Percentiles rank a stretch among this genome's conserved stretches.
These are phyloP conservation scores for Lordiphosa clarofinis DNA, from an alignment of 1,140 invertebrate species.

Conservation along the genomic window DNA sequence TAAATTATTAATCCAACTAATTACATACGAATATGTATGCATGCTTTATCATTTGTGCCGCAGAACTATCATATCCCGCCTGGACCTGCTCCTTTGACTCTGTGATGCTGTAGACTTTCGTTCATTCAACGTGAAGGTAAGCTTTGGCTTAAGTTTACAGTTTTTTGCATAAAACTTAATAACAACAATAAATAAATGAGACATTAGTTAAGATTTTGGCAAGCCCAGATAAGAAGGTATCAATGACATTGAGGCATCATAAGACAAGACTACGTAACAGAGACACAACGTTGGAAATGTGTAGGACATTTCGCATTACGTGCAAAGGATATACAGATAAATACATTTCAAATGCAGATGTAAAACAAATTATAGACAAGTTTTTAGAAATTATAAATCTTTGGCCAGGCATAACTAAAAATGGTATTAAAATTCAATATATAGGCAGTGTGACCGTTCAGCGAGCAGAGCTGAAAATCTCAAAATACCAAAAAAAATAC, in stretches of 20 bases:
- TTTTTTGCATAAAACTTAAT: background rate
- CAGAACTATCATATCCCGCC: conserved; percentile 17
- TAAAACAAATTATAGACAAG: conserved; percentile 5
- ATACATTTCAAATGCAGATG: background rate
- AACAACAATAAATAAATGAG: conserved; percentile 4
- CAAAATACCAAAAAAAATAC: background rate
- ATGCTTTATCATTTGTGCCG: too few species aligned
- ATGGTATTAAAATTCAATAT: conserved; percentile 71
- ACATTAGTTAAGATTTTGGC: conserved; percentile 3
- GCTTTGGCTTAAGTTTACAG: background rate
- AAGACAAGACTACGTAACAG: conserved; percentile 11
- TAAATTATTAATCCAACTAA: too few species aligned
- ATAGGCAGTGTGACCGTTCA: conserved; percentile 28
- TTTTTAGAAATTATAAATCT: conserved; percentile 40
- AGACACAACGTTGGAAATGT: background rate
- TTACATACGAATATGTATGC: too few species aligned
- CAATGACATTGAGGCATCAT: conserved; percentile 2
- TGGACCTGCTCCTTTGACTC: conserved; percentile 9
- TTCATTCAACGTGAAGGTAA: conserved; percentile 7
- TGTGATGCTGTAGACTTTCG: background rate
- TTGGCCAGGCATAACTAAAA: conserved; percentile 57
- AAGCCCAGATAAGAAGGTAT: conserved; percentile 15
- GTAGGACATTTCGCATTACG: too few species aligned
- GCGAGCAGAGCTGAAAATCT: background rate
- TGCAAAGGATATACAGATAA: too few species aligned